Base-by-base conservation (phyloP, 2,113 vertebrate genomes). In the Nicator chloris region DNA sequence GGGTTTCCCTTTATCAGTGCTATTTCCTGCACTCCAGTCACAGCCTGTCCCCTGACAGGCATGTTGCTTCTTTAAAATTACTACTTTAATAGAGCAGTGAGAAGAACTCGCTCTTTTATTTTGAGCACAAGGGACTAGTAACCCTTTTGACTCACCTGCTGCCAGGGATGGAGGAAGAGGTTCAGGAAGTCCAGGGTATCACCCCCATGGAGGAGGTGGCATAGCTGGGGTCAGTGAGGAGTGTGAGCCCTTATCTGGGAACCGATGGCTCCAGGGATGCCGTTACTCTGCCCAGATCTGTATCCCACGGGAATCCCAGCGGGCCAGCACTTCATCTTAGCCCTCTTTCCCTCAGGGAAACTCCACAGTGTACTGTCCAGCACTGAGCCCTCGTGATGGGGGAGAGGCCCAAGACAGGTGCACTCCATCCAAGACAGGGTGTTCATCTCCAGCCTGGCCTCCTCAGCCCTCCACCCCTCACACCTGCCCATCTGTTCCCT, bases 311-410 rank as follows among this genome's bases (percentile, higher is more conserved):
- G 57, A 92, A 76, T 37, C 53, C 9, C 56, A 65, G 26, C 0
- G 0, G 30, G 22, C 11, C 82, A 76, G 35, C 35, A 15, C 7
- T 78, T 73, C 26, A 31, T 35, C 40, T 53, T 1, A 61, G 22
- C 64, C 42, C 2, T 1, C 8, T 65, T 73, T 56, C 22, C 39
- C 24, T 31, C 24, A 56, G 16, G 14, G 31, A 72, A 63, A 15
- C 24, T 28, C 40, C 35, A 13, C 1, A 0, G 11, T 1, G 4
- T 15, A 4, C 27, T 76, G 15, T 60, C 15, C 13, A 24, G 21
- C 39, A 71, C 65, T 0, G 1, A 60, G 21, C 11, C 19, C 42
- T 80, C 42, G 28, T 3, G 1, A 5, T 0, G 0, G 47, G 37
- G 21, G 1, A 66, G 60, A 31, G 2, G 2, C 44, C 33, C 31